Base-by-base conservation (phyloP, 2,113 vertebrate genomes). In the Laterallus jamaicensis region DNA sequence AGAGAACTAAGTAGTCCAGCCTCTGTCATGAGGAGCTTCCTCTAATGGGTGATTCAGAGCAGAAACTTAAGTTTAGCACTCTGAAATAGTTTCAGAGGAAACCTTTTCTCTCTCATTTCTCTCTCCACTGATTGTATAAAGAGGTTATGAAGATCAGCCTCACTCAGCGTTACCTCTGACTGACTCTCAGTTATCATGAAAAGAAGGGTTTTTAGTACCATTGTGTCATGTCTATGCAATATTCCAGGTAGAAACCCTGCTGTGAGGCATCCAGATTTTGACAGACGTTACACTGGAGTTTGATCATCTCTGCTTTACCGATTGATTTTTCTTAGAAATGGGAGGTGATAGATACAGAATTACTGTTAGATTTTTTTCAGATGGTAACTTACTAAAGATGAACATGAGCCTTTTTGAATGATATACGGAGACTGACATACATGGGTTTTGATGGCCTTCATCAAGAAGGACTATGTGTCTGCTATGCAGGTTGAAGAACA, bases 311-410 rank as follows among this genome's bases (percentile, higher is more conserved):
- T 79, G 39, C 74, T 84, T 92, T 91, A 86, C 32, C 35, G n/a
- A 52, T 25, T 81, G 54, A 78, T 96, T 95, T 93, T 84, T 66
- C 66, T 86, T 69, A 89, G 63, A 91, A 95, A 60, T 60, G 17
- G 35, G 42, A 56, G 71, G 55, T 4, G 37, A 66, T 55, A 47
- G 70, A 76, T 89, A 75, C 6, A 82, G 71, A 81, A 82, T 59
- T 92, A 74, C 59, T 11, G 2, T 62, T 81, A 80, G 42, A 62
- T 15, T 63, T 93, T 93, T 94, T 92, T 81, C 42, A 35, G 28
- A 29, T 75, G 47, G 13, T 50, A 59, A 40, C 92, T 78, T 92
- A 77, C 47, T 88, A 29, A 90, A 86, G 44, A 35, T 40, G 52
- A 67, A 40, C 16, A 15, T 67, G 75, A 8, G 8, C 44, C 49